A percentile compares a stretch with the other conserved stretches of the same genome.
These are phyloP conservation scores for Hesperophylax magnus DNA, from an alignment of 1,140 invertebrate species.

Conservation along the genomic window DNA sequence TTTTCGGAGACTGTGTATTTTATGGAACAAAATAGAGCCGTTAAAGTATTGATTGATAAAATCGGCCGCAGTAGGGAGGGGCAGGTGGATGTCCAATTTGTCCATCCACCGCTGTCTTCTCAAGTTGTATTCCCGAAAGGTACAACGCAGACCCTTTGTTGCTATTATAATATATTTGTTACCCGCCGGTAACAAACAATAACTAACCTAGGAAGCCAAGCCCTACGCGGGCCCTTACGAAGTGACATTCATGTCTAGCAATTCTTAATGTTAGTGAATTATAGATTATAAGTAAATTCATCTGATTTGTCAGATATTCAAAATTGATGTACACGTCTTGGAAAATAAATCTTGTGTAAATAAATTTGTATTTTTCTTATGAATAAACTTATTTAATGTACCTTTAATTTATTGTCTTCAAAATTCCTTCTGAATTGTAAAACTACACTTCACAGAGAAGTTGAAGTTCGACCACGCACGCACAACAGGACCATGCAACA, in stretches of 20 bases:
- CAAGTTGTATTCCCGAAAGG: constrained; percentile 7
- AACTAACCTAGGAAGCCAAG: no score
- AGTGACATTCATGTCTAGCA: constrained; percentile 54
- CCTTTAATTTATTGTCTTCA: neutral
- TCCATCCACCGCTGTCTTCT: no score
- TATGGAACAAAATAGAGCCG: constrained; percentile 55
- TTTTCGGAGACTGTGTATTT: constrained; percentile 58
- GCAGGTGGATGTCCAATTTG: constrained; percentile 1
- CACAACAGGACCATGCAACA: no score
- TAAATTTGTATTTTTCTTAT: constrained; percentile 44
- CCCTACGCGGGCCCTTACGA: constrained; percentile 11
- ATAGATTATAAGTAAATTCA: constrained; percentile 53
- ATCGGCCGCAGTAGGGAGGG: neutral
- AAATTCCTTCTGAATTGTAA: no score
- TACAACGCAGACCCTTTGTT: no score
- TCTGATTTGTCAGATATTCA: constrained; percentile 55
- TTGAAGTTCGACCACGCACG: no score
- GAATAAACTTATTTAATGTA: constrained; percentile 45
- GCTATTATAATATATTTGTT: constrained; percentile 9
- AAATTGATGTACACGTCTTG: constrained; percentile 58
- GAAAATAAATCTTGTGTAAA: constrained; percentile 59
- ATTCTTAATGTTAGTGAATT: constrained; percentile 54
- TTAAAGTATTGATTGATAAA: constrained; percentile 50
- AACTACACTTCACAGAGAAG: no score
- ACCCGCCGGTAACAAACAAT: neutral